Base-by-base conservation (phyloP, 2,888 invertebrate species). In the Ophion obscuratus region DNA sequence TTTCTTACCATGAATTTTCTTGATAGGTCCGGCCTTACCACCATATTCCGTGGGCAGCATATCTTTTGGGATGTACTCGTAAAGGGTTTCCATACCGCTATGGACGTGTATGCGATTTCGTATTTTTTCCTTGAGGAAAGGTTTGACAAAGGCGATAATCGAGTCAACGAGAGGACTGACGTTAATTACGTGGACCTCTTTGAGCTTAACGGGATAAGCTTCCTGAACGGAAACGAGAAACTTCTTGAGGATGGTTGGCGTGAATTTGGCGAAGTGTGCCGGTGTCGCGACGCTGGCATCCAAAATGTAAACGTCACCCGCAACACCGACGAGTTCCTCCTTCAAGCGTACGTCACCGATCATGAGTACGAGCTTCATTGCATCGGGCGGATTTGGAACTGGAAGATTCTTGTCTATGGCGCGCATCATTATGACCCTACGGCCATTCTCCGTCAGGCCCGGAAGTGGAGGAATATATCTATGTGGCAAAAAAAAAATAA, bases 91-190 rank as follows among this genome's bases (percentile, higher is more conserved):
- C 87, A 97, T 93, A 87, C 96, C 96, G 62, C 96, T 96, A 92
- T 98, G 98, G 85, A 98, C 96, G 94, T 96, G 96, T 92, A 98
- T 97, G 90, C 98, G 96, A 91, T 97, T 97, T 91, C 96, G 96
- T 90, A 98, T 97, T 95, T 98, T 98, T 93, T 98, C 98, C 94
- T 97, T 97, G 88, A 98, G 95, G 95, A 98, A 97, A 0, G 98
- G 98, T 93, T 97, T 97, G 31, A 97, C 97, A 93, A 98, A 97
- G 92, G 96, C 97, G 89, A 97, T 96, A 88, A 98, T 97, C 86
- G 97, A 97, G 92, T 98, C 97, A 53, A 98, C 97, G 59, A 98
- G 94, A 0, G 98, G 97, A 1, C 97, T 97, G 4, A 97, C 96
- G 92, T 98, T 98, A 91, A 98, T 96, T 0, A 98, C 97, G 92